phyloP scores from a whole-genome alignment of 2,888 invertebrate species.

The Phyto melanocephala region DNA sequence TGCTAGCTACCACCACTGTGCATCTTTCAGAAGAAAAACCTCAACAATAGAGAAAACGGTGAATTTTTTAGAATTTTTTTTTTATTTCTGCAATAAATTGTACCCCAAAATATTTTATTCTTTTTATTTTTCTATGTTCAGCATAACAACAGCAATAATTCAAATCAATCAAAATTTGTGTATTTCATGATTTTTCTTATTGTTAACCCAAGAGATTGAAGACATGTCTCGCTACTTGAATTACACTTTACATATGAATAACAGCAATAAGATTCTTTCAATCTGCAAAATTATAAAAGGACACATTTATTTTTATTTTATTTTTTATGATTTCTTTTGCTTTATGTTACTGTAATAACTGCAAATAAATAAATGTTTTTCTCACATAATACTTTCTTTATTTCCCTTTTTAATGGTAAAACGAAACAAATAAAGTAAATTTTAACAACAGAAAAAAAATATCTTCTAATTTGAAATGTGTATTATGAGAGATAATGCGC shows the following conservation, averaged over 20 bases:
- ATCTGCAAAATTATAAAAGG: neutral
- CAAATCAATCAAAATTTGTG: constrained; percentile 35
- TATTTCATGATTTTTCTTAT: constrained; percentile 8
- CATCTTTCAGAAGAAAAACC: neutral
- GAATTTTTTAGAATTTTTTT: neutral
- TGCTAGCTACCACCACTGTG: too few relatives aligned
- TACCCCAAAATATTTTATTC: neutral
- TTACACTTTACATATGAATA: neutral
- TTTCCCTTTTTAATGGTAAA: neutral
- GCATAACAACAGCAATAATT: neutral
- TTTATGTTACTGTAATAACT: neutral
- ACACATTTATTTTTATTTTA: neutral
- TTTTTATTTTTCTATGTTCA: too few relatives aligned
- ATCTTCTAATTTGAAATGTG: neutral
- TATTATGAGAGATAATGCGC: constrained; percentile 2
- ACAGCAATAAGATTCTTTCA: neutral
- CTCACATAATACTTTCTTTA: neutral
- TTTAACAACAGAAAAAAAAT: neutral
- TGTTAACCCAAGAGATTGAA: neutral
- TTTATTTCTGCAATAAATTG: constrained; percentile 6
- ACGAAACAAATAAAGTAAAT: neutral
- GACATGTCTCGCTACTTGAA: neutral
- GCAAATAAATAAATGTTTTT: neutral
- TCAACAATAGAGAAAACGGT: too few relatives aligned
- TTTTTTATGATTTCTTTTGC: neutral